Conservation (phyloP, 2,797 vertebrate species). For the Sebastes taczanowskii region DNA sequence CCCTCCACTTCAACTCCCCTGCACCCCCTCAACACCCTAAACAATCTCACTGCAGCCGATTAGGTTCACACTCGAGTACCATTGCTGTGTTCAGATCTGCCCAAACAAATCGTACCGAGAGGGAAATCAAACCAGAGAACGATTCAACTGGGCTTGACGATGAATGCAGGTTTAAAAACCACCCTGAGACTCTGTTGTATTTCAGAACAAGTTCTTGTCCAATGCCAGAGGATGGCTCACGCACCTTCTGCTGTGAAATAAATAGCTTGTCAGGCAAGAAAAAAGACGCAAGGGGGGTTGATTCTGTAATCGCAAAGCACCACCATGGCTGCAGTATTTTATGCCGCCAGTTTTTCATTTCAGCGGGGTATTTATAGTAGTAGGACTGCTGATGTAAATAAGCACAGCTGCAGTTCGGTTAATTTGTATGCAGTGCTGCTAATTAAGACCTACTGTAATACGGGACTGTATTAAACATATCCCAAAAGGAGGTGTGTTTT, state of each 20-base stretch:
- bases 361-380: constrained; percentile 21
- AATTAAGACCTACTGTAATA: constrained; percentile 6
- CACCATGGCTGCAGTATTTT: not conserved
- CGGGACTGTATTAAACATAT: constrained; percentile 7
- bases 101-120: not conserved
- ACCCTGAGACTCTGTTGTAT: not conserved
- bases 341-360: constrained; percentile 1
- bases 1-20: not conserved
- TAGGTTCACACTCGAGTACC: not conserved
- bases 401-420: not conserved
- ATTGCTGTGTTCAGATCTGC: not conserved
- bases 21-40: no score
- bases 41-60: not conserved
- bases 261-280: not conserved
- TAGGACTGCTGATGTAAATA: constrained; percentile 21
- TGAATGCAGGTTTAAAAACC: not conserved
- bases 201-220: not conserved
- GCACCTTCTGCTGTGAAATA: not conserved
- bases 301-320: not conserved
- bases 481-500: not conserved
- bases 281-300: not conserved
- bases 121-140: not conserved
- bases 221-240: not conserved
- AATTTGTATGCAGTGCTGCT: constrained; percentile 19
- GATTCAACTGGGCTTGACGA: not conserved